Evolutionary conservation across 2,888 invertebrate species (phyloP).

Genomic region (Scaptomyza parva): DNA sequence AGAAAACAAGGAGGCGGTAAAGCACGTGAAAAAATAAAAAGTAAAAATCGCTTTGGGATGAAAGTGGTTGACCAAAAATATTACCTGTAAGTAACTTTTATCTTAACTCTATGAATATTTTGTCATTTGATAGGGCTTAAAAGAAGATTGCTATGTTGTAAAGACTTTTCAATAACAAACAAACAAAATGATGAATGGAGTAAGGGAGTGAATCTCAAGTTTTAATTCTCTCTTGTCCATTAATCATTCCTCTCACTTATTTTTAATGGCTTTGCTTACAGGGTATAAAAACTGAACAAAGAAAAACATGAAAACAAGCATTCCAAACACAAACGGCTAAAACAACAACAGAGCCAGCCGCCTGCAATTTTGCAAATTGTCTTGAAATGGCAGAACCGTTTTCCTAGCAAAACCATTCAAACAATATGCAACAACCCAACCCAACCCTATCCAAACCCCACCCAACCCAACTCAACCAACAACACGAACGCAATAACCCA

Average conservation of each 20-base stretch:
- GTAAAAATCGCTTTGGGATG: not conserved
- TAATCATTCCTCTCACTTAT: too few species aligned
- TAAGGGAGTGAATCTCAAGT: too few species aligned
- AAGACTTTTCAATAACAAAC: too few species aligned
- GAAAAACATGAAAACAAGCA: slow-evolving; percentile 13
- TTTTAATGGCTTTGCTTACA: not conserved
- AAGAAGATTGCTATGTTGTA: too few species aligned
- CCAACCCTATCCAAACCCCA: not conserved
- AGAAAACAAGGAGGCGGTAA: slow-evolving; percentile 25
- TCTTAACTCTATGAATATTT: not conserved
- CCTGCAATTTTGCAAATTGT: slow-evolving; percentile 74
- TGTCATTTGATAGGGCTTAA: not conserved
- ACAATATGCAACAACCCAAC: too few species aligned
- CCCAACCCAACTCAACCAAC: too few species aligned
- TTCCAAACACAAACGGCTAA: slow-evolving; percentile 35
- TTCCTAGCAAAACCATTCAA: too few species aligned
- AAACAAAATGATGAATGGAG: too few species aligned
- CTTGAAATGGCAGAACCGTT: slow-evolving; percentile 65
- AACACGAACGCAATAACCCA: slow-evolving; percentile 6
- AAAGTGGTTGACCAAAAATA: not conserved
- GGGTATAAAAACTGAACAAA: slow-evolving; percentile 9
- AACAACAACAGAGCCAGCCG: too few species aligned
- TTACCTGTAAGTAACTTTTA: not conserved
- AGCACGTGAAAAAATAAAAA: slow-evolving; percentile 27
- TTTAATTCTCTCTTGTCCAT: too few species aligned